Conservation (phyloP, 37 sponge, comb jelly and placozoan genomes). For the Axinella damicornis region DNA sequence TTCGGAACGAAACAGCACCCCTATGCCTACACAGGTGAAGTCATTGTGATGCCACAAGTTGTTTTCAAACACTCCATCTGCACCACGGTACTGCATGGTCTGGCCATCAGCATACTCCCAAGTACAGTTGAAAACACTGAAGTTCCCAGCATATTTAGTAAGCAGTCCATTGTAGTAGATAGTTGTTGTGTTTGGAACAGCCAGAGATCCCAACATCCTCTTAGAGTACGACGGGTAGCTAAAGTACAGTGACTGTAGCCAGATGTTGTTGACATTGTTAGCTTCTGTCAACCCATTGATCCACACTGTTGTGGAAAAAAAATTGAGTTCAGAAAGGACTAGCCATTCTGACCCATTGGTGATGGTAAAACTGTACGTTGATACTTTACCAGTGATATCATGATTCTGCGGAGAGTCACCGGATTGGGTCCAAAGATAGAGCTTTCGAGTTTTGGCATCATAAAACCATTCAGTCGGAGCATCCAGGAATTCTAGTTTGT, state of each 20-base stretch:
- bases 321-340: conserved; percentile 27
- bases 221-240: conserved; percentile 33
- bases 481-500: conserved; percentile 49
- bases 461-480: conserved; percentile 51
- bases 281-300: not conserved
- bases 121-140: conserved; percentile 21
- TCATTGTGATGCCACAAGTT: conserved; percentile 41
- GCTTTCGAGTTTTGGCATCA: conserved; percentile 5
- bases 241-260: conserved; percentile 38
- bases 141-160: conserved; percentile 15
- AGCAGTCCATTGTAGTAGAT: not conserved
- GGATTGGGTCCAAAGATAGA: conserved; percentile 17
- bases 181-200: conserved; percentile 13
- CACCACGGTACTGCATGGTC: conserved; percentile 8
- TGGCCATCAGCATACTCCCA: conserved; percentile 42
- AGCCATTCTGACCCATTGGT: conserved; percentile 9
- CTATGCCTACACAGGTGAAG: conserved; percentile 38
- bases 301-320: conserved; percentile 50
- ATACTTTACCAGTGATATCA: conserved; percentile 34
- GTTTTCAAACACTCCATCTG: conserved; percentile 37
- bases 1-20: not conserved
- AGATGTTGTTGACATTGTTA: conserved; percentile 14
- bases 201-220: conserved; percentile 25
- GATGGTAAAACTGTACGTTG: conserved; percentile 38
- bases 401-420: not conserved